Percentiles rank a stretch among this genome's conserved stretches.
These are phyloP conservation scores for Acanthosoma haemorrhoidale DNA, from an alignment of 2,888 invertebrate species.

Conservation along the genomic window DNA sequence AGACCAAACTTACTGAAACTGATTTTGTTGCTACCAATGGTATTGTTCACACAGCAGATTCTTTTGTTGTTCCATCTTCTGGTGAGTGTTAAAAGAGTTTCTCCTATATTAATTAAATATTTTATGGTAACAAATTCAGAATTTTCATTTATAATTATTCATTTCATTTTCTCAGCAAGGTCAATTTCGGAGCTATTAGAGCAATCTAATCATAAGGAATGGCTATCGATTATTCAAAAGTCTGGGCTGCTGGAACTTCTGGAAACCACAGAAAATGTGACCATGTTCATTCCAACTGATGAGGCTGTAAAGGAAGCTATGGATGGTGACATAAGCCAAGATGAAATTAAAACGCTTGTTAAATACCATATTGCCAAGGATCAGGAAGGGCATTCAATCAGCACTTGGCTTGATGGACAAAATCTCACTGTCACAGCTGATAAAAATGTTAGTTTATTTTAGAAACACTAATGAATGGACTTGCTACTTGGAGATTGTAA, in stretches of 20 bases:
- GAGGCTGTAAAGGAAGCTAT: constrained; percentile 42
- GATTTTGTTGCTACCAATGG: constrained; percentile 67
- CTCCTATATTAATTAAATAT: neutral
- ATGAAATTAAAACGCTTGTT: neutral
- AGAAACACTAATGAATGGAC: neutral
- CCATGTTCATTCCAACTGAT: constrained; percentile 51
- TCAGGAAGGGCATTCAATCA: constrained; percentile 44
- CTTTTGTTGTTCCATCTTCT: constrained; percentile 34
- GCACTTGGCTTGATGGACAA: constrained; percentile 49
- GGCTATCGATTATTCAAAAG: constrained; percentile 49
- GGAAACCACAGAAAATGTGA: constrained; percentile 47
- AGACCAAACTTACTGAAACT: constrained; percentile 47
- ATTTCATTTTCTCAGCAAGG: constrained; percentile 45
- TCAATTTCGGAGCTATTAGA: constrained; percentile 51
- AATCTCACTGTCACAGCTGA: constrained; percentile 57
- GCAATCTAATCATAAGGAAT: constrained; percentile 57
- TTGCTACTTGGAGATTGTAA: too few relatives aligned
- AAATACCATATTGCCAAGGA: constrained; percentile 14
- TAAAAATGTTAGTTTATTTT: constrained; percentile 48
- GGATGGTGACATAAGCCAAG: constrained; percentile 45
- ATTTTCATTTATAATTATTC: neutral
- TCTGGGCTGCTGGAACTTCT: constrained; percentile 47
- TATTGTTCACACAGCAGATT: constrained; percentile 63
- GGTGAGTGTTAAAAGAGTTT: constrained; percentile 6
- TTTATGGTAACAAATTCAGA: neutral